These are phyloP conservation scores for Odontesthes bonariensis DNA, from an alignment of 2,113 vertebrate genomes.

Conservation along the genomic window DNA sequence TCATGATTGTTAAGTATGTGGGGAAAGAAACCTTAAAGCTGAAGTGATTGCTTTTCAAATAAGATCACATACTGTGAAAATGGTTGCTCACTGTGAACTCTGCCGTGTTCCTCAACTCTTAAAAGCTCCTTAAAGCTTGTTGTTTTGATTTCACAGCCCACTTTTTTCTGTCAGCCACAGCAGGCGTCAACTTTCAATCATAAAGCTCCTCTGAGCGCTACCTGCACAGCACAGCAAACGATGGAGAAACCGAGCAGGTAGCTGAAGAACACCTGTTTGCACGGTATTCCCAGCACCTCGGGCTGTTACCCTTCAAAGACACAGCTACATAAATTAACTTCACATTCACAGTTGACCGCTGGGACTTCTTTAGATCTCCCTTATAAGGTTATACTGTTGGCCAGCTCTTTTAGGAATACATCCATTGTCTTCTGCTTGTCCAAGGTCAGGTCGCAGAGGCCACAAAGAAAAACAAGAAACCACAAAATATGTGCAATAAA, in stretches of 20 bases:
- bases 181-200: background rate
- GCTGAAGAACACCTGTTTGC: too few relatives aligned
- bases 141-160: conserved; percentile 17
- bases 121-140: conserved; percentile 4
- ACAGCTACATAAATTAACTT: background rate
- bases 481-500: too few relatives aligned
- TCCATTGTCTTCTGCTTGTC: too few relatives aligned
- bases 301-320: background rate
- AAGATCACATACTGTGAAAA: background rate
- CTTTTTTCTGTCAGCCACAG: background rate
- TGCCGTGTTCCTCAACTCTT: background rate
- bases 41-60: background rate
- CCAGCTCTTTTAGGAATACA: too few relatives aligned
- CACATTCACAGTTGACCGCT: background rate
- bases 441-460: too few relatives aligned
- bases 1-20: background rate
- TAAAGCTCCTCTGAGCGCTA: background rate
- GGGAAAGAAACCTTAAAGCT: conserved; percentile 16
- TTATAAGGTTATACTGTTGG: too few relatives aligned
- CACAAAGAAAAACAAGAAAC: too few relatives aligned
- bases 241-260: background rate
- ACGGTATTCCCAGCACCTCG: background rate
- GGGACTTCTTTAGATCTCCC: background rate
- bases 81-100: background rate
- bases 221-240: background rate